These are phyloP conservation scores for Python bivittatus DNA, from an alignment of 2,113 vertebrate species.

Conservation along the genomic window DNA sequence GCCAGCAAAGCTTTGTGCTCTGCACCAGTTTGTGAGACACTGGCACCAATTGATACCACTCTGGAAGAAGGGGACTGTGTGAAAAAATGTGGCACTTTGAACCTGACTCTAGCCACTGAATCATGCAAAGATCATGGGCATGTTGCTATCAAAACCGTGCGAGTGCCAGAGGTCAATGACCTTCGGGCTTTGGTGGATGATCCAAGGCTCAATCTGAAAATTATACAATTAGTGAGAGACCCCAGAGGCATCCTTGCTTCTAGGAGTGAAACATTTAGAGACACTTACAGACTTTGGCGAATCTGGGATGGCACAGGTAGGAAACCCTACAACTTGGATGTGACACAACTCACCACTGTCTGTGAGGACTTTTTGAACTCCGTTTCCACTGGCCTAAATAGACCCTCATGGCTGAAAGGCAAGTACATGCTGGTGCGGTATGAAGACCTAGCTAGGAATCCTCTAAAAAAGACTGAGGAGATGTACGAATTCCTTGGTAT, in stretches of 20 bases:
- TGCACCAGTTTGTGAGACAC: constrained; percentile 84
- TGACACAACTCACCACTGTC: constrained; percentile 89
- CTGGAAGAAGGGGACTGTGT: constrained; percentile 94
- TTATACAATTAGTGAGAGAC: constrained; percentile 95
- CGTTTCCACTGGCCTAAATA: constrained; percentile 86
- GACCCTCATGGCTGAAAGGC: constrained; percentile 91
- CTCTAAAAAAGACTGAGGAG: constrained; percentile 92
- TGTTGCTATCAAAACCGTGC: constrained; percentile 92
- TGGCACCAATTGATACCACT: constrained; percentile 74
- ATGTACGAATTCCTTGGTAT: constrained; percentile 93
- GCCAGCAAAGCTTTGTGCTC: constrained; percentile 93
- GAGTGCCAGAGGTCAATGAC: constrained; percentile 90
- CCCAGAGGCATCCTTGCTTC: constrained; percentile 93
- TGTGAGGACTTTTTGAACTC: constrained; percentile 95
- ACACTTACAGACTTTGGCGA: constrained; percentile 93
- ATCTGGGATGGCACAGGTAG: constrained; percentile 95
- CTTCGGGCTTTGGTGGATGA: constrained; percentile 91
- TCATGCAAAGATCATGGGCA: constrained; percentile 87
- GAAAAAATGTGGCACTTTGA: constrained; percentile 86
- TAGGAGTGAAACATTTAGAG: constrained; percentile 93
- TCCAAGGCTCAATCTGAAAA: constrained; percentile 91
- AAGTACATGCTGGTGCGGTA: constrained; percentile 97
- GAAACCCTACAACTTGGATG: constrained; percentile 90
- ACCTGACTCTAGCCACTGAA: constrained; percentile 87
- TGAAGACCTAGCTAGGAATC: constrained; percentile 92